Conservation (phyloP, 2,797 vertebrate genomes). For the Cuculus canorus region DNA sequence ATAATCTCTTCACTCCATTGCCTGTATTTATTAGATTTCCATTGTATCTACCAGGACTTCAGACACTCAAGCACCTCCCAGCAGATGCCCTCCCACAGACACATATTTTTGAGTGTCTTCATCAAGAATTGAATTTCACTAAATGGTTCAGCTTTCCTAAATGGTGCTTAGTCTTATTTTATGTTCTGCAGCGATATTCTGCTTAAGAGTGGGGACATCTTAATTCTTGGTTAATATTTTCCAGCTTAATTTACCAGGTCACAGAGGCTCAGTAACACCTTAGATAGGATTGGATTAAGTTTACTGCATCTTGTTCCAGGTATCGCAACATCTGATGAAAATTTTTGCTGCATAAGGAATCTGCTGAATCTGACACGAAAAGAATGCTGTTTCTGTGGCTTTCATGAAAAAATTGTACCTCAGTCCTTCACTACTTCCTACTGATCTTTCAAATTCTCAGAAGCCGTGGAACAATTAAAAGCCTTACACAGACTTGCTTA, state of each 20-base stretch:
- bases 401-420: neutral
- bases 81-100: neutral
- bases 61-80: neutral
- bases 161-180: neutral
- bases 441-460: neutral
- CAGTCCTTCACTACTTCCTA: neutral
- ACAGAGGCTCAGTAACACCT: neutral
- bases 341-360: neutral
- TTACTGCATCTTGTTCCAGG: neutral
- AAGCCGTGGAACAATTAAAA: neutral
- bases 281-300: neutral
- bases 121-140: neutral
- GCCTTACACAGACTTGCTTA: neutral
- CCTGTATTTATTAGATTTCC: neutral
- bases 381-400: neutral
- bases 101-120: neutral
- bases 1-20: neutral
- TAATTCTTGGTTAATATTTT: neutral
- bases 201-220: neutral
- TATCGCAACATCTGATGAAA: neutral
- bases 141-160: neutral
- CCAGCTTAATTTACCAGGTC: neutral
- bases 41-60: neutral
- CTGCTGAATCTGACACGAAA: neutral
- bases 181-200: neutral